phyloP scores from a whole-genome alignment of 2,888 invertebrate genomes.

The Neocrepidodera transversa region DNA sequence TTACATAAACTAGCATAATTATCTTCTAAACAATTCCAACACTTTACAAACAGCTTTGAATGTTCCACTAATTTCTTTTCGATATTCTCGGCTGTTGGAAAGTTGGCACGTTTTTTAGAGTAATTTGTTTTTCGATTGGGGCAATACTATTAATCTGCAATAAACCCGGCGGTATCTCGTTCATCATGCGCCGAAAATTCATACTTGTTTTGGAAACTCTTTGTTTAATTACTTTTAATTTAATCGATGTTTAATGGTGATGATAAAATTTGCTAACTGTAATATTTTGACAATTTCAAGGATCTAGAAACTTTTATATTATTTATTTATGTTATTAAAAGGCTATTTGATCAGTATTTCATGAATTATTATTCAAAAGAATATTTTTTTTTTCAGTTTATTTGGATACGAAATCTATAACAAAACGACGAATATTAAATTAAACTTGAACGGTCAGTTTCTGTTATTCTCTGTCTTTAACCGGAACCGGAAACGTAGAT shows the following conservation, averaged over 20 bases:
- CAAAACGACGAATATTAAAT: constrained; percentile 1
- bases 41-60: no score
- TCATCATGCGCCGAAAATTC: constrained; percentile 13
- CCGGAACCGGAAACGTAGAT: neutral
- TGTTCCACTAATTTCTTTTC: no score
- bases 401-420: no score
- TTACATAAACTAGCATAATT: no score
- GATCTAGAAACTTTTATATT: no score
- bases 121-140: neutral
- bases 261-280: constrained; percentile 13
- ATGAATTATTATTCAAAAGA: no score
- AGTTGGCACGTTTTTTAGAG: neutral
- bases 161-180: constrained; percentile 4
- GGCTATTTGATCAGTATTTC: no score
- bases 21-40: no score
- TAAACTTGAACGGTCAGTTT: neutral
- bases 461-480: neutral
- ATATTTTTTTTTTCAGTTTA: no score
- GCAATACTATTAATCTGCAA: constrained; percentile 18
- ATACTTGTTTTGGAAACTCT: constrained; percentile 11
- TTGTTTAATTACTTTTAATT: constrained; percentile 31
- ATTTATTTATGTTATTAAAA: no score
- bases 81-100: no score
- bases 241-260: constrained; percentile 27
- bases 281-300: neutral